Base-by-base conservation (phyloP, 2,797 vertebrate genomes). In the Poeciliopsis infans region DNA sequence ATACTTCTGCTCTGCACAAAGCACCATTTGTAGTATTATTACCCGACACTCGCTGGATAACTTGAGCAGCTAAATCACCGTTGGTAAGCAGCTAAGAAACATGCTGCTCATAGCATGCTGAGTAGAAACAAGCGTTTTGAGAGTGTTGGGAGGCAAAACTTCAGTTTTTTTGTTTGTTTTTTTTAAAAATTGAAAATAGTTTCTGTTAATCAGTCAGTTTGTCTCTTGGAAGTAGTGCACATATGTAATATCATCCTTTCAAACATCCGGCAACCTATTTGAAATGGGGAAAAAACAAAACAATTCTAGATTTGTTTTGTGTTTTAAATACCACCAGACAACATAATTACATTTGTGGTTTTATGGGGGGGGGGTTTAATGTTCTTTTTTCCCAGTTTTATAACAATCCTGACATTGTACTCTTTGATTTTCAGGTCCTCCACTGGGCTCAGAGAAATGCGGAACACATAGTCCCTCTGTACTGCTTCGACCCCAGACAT, bases 401-500 rank as follows among this genome's bases (percentile, higher is more conserved):
- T 39, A 33, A 4, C 41, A 2, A 59, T 28, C 68, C 59, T 66
- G 10, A 55, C 46, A 7, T 18, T 74, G 2, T 74, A 2, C 25
- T 46, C 80, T 4, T 79, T 45, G 5, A 20, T 53, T 2, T 81
- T 45, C 76, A 97, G 97, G 90, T 97, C 61, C 94, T 97, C 18
- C 91, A 94, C 77, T 97, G 96, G 96, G 96, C 96, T 71, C 94
- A 96, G 86, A 92, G 59, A 71, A 95, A 96, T 16, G 94, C 95
- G 0, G 96, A 96, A 33, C 70, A 94, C 51, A 78, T 97, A 2
- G 69, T 97, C n/a, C 96, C 96, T 0, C 94, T 97, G 3, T 97
- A 97, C 92, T 97, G 97, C 93, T 96, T 97, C 8, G 95, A 97
- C 83, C 96, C 96, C 0, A 93, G 95, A 87, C 96, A 97, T 83